Percentiles rank a stretch among this genome's conserved stretches.
Evolutionary conservation across 2,797 vertebrate species (phyloP).

Genomic region (Micrastur ruficollis): DNA sequence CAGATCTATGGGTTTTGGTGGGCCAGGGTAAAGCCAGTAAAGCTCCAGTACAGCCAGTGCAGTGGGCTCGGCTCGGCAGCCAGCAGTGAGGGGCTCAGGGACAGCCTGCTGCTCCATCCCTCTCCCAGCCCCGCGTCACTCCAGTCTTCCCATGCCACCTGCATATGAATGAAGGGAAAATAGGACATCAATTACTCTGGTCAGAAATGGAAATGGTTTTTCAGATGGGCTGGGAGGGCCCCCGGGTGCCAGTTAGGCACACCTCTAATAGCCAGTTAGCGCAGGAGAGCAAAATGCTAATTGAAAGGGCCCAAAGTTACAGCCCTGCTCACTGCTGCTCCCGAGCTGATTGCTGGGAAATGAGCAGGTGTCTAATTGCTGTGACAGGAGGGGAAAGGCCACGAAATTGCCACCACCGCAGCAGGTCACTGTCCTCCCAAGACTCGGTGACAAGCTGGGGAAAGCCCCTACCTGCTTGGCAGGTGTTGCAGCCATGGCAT

Average conservation of each 20-base stretch:
- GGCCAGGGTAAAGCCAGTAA: not conserved
- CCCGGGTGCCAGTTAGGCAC: not conserved
- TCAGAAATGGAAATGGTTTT: not conserved
- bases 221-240: not conserved
- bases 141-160: not conserved
- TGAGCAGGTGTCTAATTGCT: not conserved
- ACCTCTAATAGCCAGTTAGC: not conserved
- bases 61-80: fast-evolving
- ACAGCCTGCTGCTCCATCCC: not conserved
- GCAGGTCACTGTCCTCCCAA: fast-evolving
- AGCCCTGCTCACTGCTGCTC: not conserved
- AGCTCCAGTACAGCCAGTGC: not conserved
- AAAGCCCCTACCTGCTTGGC: not conserved
- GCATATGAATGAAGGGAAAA: slow-evolving; percentile 28
- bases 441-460: fast-evolving
- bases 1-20: fast-evolving
- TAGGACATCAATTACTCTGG: not conserved
- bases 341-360: not conserved
- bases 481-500: fast-evolving
- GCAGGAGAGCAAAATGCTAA: slow-evolving; percentile 3
- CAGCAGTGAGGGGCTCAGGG: fast-evolving
- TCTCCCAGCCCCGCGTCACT: fast-evolving
- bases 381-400: not conserved
- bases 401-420: fast-evolving
- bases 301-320: not conserved